phyloP scores from a whole-genome alignment of 1,140 invertebrate genomes.

The Drosophila insularis region DNA sequence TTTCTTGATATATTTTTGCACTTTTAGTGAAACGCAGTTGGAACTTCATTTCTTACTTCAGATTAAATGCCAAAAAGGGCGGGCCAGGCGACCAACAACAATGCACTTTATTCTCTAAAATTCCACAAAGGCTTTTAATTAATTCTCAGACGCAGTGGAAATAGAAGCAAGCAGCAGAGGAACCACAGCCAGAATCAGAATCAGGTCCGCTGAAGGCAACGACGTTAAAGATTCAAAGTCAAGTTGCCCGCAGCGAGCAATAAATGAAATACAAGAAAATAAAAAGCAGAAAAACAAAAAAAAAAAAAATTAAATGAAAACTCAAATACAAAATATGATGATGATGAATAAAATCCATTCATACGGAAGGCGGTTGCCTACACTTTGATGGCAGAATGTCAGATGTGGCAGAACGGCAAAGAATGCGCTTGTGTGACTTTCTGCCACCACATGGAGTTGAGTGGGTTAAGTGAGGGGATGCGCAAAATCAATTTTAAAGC shows the following conservation, averaged over 20 bases:
- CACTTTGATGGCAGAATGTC: slow-evolving; percentile 35
- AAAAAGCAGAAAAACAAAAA: slow-evolving; percentile 17
- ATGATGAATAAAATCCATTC: slow-evolving; percentile 76
- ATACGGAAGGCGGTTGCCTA: slow-evolving; percentile 50
- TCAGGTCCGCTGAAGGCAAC: neutral
- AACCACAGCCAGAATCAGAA: neutral
- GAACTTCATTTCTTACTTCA: slow-evolving; percentile 19
- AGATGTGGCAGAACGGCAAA: slow-evolving; percentile 49
- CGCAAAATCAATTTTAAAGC: slow-evolving; percentile 74
- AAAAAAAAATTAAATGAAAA: slow-evolving; percentile 26
- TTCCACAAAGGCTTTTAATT: slow-evolving; percentile 69
- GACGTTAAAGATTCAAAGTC: slow-evolving; percentile 62
- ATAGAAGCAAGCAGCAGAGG: slow-evolving; percentile 4
- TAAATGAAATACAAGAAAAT: slow-evolving; percentile 32
- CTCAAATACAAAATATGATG: slow-evolving; percentile 54
- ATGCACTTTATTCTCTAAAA: slow-evolving; percentile 61
- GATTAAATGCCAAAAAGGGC: slow-evolving; percentile 45
- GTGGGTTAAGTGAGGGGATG: neutral
- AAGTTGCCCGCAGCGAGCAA: slow-evolving; percentile 46
- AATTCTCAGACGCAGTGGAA: slow-evolving; percentile 56
- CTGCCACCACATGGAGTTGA: slow-evolving; percentile 50
- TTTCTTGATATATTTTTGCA: neutral
- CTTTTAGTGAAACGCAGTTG: slow-evolving; percentile 22
- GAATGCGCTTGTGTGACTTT: slow-evolving; percentile 19
- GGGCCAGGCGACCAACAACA: slow-evolving; percentile 47